Evolutionary conservation across 2,113 vertebrate species (phyloP), one percentile per base, ranked within the genome.

Genomic region (Brachypteracias leptosomus): DNA sequence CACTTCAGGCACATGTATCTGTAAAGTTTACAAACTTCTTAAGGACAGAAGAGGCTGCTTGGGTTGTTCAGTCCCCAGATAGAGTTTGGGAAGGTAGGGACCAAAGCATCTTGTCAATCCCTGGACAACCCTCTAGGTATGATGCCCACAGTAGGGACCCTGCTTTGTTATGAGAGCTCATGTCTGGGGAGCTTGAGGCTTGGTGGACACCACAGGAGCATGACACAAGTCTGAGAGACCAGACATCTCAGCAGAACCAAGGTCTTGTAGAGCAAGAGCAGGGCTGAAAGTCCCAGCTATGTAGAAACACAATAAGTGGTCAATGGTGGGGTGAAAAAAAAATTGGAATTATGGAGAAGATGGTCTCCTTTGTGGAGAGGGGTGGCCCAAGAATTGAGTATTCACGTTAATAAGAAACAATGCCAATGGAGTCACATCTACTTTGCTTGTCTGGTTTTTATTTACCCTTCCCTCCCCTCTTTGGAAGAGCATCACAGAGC

Each of bases 371-470:
- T 31, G 40, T 35, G 12, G 44, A 52, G 44, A 75, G 5, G 7
- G 10, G 3, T 3, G 16, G 46, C 83, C 46, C 3, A 22, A 65
- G 36, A 74, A 81, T 46, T 68, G 3, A 5, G 38, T n/a, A 21
- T 52, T 63, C 42, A 1, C 44, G 66, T 44, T 58, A 95, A 89
- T 16, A 44, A 61, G 63, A 75, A 93, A 63, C 63, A 44, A 36
- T 28, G 0, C 33, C 11, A 70, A 85, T 68, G 49, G 47, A 83
- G 68, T 72, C 90, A 65, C 79, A 74, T 80, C 65, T 38, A n/a
- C 54, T 84, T 35, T 19, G 29, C 72, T 72, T 63, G 88, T 87
- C 96, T 97, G 96, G 21, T 96, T 97, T 93, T 85, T 96, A 96
- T 97, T 96, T 97, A 84, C 88, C 79, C 92, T 88, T 59, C 88